A percentile compares a stretch with the other conserved stretches of the same genome.
Conservation (phyloP, 1,140 invertebrate species). For the Aporrectodea caliginosa region DNA sequence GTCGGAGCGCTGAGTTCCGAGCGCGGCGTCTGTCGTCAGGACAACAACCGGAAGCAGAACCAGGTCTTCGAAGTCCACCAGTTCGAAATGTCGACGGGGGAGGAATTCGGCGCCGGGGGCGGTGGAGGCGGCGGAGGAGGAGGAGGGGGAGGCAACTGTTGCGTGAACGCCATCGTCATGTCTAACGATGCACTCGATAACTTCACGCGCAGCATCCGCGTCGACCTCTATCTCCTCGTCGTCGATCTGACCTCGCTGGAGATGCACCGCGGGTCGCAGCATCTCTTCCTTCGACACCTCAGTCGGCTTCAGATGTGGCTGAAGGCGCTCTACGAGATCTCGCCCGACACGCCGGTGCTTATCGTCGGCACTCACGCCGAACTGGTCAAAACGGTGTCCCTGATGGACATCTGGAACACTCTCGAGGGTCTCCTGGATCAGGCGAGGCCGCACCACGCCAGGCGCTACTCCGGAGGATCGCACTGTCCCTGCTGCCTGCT, state of each 20-base stretch:
- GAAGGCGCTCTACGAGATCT: slow-evolving; percentile 30
- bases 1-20: slow-evolving; percentile 21
- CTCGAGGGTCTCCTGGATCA: slow-evolving; percentile 28
- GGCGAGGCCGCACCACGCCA: slow-evolving; percentile 18
- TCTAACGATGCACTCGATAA: slow-evolving; percentile 24
- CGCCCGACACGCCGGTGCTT: slow-evolving; percentile 31
- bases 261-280: slow-evolving; percentile 29
- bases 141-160: neutral
- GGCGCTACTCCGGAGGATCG: slow-evolving; percentile 21
- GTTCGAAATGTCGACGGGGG: slow-evolving; percentile 22
- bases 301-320: slow-evolving; percentile 34
- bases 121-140: slow-evolving; percentile 18
- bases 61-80: slow-evolving; percentile 27
- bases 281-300: slow-evolving; percentile 30
- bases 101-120: neutral
- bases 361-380: slow-evolving; percentile 33
- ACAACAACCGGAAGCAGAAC: neutral
- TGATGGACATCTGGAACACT: slow-evolving; percentile 27
- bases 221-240: slow-evolving; percentile 28
- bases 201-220: slow-evolving; percentile 25
- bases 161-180: slow-evolving; percentile 25
- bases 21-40: slow-evolving; percentile 9
- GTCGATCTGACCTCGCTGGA: slow-evolving; percentile 32
- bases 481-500: slow-evolving; percentile 24
- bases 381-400: slow-evolving; percentile 29